phyloP scores from a whole-genome alignment of 1,140 invertebrate species.

The Drosophila parabipectinata region DNA sequence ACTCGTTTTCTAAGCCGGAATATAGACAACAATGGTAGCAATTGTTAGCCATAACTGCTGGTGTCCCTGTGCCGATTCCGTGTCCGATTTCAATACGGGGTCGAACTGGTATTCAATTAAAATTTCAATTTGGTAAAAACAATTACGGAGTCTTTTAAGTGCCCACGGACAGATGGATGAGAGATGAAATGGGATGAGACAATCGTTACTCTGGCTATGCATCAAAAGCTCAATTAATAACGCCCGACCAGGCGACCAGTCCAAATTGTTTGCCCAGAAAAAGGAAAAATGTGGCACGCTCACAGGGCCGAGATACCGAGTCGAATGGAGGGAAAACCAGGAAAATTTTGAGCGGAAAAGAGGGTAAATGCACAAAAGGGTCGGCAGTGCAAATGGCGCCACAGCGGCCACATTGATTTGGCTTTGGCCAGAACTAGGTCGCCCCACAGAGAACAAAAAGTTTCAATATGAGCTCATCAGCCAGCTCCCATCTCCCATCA shows the following conservation, averaged over 20 bases:
- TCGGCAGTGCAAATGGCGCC: constrained; percentile 76
- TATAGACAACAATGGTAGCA: constrained; percentile 1
- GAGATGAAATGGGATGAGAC: constrained; percentile 36
- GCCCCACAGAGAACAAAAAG: constrained; percentile 63
- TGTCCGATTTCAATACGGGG: constrained; percentile 31
- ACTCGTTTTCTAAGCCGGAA: constrained; percentile 19
- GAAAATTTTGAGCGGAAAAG: constrained; percentile 47
- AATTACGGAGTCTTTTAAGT: constrained; percentile 63
- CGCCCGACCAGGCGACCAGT: constrained; percentile 69
- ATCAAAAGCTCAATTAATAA: constrained; percentile 78
- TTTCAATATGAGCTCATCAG: constrained; percentile 80
- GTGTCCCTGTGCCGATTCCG: background rate
- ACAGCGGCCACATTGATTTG: constrained; percentile 76
- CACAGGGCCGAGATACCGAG: background rate
- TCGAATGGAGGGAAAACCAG: constrained; percentile 22
- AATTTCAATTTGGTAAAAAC: constrained; percentile 67
- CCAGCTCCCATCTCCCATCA: constrained; percentile 27
- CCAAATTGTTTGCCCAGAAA: constrained; percentile 52
- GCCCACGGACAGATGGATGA: constrained; percentile 37
- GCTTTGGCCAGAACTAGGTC: constrained; percentile 73
- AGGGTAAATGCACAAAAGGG: constrained; percentile 62
- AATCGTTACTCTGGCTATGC: constrained; percentile 61
- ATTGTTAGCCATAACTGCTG: constrained; percentile 15
- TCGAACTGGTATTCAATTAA: constrained; percentile 73
- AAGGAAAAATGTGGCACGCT: constrained; percentile 14